These are phyloP conservation scores for Lepidostoma basale DNA, from an alignment of 1,140 invertebrate genomes.

Conservation along the genomic window DNA sequence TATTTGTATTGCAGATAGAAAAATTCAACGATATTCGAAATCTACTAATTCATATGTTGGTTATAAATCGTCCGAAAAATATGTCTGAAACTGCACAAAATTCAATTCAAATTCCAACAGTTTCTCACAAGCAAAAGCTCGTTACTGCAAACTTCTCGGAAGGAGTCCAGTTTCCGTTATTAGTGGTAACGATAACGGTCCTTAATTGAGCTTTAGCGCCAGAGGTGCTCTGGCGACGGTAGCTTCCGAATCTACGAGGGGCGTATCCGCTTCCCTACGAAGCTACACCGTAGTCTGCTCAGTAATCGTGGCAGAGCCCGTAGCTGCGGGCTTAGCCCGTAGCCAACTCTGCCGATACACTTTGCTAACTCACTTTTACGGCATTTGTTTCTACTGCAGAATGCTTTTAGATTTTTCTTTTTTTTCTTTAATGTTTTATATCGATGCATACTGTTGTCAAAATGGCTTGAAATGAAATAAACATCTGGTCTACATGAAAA, in stretches of 20 bases:
- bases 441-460: too few relatives aligned
- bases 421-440: too few relatives aligned
- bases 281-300: neutral
- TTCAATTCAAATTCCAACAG: too few relatives aligned
- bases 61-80: too few relatives aligned
- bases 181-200: constrained; percentile 6
- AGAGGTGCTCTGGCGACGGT: constrained; percentile 18
- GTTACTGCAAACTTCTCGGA: neutral
- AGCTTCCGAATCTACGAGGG: constrained; percentile 17
- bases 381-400: neutral
- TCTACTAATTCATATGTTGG: too few relatives aligned
- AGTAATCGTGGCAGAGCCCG: neutral
- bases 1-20: too few relatives aligned
- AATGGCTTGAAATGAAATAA: too few relatives aligned
- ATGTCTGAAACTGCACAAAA: too few relatives aligned
- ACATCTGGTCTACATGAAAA: too few relatives aligned
- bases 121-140: too few relatives aligned
- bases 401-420: neutral
- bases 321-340: neutral
- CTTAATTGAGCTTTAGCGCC: constrained; percentile 23
- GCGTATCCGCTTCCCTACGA: constrained; percentile 6
- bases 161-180: constrained; percentile 2
- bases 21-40: too few relatives aligned
- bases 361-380: neutral
- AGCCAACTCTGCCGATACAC: neutral